Evolutionary conservation across 2,888 invertebrate genomes (phyloP).

Genomic region (Trypoxylon attenuatum): DNA sequence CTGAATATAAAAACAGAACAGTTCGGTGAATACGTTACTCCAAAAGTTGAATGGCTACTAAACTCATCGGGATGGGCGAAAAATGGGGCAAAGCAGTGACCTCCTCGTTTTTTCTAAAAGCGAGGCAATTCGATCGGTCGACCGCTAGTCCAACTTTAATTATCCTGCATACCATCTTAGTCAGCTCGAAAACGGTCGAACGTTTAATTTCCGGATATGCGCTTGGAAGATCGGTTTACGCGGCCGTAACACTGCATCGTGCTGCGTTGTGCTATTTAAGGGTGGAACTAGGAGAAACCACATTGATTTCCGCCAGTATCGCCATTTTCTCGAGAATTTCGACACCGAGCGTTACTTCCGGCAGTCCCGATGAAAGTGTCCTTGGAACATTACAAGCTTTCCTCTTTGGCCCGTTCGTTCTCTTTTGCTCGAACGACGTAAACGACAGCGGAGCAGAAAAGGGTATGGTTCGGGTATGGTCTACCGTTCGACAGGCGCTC

Average conservation of each 20-base stretch:
- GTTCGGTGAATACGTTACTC: too few species aligned
- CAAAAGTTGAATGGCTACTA: too few species aligned
- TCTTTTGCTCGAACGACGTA: too few species aligned
- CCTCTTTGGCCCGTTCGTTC: too few species aligned
- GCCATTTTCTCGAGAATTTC: conserved; percentile 5
- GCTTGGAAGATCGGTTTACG: conserved; percentile 11
- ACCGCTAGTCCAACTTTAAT: too few species aligned
- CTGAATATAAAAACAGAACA: not conserved
- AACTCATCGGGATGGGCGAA: too few species aligned
- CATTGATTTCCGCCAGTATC: conserved; percentile 1
- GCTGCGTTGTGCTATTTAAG: too few species aligned
- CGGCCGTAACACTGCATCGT: too few species aligned
- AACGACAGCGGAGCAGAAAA: conserved; percentile 36
- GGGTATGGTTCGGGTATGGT: conserved; percentile 21
- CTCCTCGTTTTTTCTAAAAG: conserved; percentile 1
- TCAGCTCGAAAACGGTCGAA: conserved; percentile 1
- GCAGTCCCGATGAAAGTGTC: conserved; percentile 25
- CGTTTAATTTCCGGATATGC: not conserved
- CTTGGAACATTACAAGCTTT: conserved; percentile 23
- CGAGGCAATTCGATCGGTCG: conserved; percentile 4
- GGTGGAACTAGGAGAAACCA: too few species aligned
- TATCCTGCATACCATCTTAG: conserved; percentile 1
- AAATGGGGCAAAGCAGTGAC: too few species aligned
- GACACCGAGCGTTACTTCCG: conserved; percentile 11
- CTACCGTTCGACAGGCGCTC: not conserved